phyloP scores from a whole-genome alignment of 2,888 invertebrate species.

The Nysson spinosus region DNA sequence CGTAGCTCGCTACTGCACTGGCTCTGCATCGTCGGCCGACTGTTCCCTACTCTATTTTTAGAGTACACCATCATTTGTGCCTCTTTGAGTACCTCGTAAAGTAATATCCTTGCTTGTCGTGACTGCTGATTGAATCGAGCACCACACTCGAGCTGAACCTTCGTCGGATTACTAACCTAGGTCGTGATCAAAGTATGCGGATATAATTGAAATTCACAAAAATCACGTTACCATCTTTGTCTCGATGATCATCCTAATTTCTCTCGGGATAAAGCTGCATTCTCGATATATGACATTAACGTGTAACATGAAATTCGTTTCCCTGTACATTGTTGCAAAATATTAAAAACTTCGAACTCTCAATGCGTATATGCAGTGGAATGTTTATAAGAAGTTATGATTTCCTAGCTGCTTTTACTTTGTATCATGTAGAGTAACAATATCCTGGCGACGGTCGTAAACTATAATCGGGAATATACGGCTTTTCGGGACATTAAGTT shows the following conservation, averaged over 20 bases:
- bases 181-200: slow-evolving; percentile 38
- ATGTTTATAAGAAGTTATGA: no score
- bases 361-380: no score
- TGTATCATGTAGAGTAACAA: no score
- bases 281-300: neutral
- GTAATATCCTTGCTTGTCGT: slow-evolving; percentile 22
- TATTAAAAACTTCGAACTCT: no score
- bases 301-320: no score
- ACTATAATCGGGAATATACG: slow-evolving; percentile 68
- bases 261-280: neutral
- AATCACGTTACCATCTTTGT: slow-evolving; percentile 9
- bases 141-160: slow-evolving; percentile 27
- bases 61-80: slow-evolving; percentile 46
- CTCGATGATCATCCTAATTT: neutral
- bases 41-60: slow-evolving; percentile 50
- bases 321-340: no score
- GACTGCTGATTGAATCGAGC: slow-evolving; percentile 46
- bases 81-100: slow-evolving; percentile 37
- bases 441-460: slow-evolving; percentile 41
- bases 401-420: no score
- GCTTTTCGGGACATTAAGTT: slow-evolving; percentile 68
- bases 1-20: slow-evolving; percentile 1
- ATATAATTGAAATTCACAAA: slow-evolving; percentile 40
- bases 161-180: slow-evolving; percentile 19
- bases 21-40: slow-evolving; percentile 18